Conservation (phyloP, 2,888 invertebrate species). For the Drosophila peninsularis region DNA sequence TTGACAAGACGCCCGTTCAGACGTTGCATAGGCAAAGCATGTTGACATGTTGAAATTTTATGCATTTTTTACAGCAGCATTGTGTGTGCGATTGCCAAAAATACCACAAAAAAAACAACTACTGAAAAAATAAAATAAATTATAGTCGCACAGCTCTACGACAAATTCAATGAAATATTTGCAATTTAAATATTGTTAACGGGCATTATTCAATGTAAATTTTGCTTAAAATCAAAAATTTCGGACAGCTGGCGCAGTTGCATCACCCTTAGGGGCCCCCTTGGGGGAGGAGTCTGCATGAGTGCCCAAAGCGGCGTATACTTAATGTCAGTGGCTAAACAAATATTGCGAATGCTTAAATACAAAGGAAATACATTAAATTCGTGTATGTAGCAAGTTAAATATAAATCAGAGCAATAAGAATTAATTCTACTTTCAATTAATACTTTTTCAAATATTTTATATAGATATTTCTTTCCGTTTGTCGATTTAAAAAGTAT, state of each 20-base stretch:
- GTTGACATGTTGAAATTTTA: slow-evolving; percentile 69
- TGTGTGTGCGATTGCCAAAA: slow-evolving; percentile 34
- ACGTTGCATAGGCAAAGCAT: slow-evolving; percentile 59
- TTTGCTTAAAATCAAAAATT: slow-evolving; percentile 49
- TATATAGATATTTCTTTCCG: not conserved
- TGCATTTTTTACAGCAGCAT: slow-evolving; percentile 57
- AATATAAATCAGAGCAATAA: too few species aligned
- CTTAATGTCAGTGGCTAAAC: slow-evolving; percentile 12
- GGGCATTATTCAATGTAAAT: slow-evolving; percentile 41
- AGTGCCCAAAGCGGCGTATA: slow-evolving; percentile 19
- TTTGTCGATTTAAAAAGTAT: not conserved
- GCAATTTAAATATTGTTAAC: slow-evolving; percentile 76
- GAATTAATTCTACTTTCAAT: too few species aligned
- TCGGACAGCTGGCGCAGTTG: slow-evolving; percentile 61
- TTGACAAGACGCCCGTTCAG: slow-evolving; percentile 53
- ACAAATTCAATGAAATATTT: slow-evolving; percentile 75
- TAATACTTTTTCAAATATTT: not conserved
- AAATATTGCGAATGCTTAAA: not conserved
- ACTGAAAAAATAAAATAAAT: slow-evolving; percentile 58
- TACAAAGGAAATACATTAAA: too few species aligned
- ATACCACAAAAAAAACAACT: slow-evolving; percentile 12
- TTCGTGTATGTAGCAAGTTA: too few species aligned
- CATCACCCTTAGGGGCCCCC: slow-evolving; percentile 56
- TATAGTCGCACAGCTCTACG: slow-evolving; percentile 66
- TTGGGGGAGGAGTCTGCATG: slow-evolving; percentile 33